A percentile compares a stretch with the other conserved stretches of the same genome.
These are phyloP conservation scores for Lycodopsis pacificus DNA, from an alignment of 2,797 vertebrate species.

Conservation along the genomic window DNA sequence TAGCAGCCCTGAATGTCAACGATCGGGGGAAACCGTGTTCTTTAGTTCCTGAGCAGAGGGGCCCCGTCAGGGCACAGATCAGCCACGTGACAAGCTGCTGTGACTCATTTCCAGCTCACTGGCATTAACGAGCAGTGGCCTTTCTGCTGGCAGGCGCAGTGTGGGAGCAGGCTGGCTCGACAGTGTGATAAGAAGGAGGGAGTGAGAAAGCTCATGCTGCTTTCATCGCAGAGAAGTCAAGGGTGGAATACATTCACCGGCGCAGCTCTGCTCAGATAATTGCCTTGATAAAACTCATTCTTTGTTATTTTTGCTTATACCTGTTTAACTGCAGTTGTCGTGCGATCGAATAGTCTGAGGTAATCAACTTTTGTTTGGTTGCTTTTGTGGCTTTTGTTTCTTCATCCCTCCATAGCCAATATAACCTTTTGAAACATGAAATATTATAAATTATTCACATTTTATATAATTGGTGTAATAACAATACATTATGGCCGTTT, in stretches of 20 bases:
- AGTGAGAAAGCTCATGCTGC: constrained; percentile 71
- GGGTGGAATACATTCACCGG: constrained; percentile 63
- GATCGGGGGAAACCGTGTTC: constrained; percentile 66
- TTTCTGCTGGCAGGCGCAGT: constrained; percentile 74
- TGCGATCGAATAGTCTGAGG: constrained; percentile 42
- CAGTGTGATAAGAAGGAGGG: constrained; percentile 70
- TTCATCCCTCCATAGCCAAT: background rate
- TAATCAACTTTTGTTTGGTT: constrained; percentile 25
- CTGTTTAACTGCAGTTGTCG: constrained; percentile 62
- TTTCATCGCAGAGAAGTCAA: constrained; percentile 75
- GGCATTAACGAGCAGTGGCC: constrained; percentile 80
- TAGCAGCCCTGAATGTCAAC: constrained; percentile 70
- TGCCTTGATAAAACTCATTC: constrained; percentile 63
- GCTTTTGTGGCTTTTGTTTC: background rate
- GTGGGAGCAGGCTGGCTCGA: constrained; percentile 74
- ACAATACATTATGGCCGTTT: background rate
- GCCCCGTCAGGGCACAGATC: constrained; percentile 61
- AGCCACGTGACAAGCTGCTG: constrained; percentile 71
- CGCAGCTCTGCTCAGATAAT: constrained; percentile 62
- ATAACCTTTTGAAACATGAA: background rate
- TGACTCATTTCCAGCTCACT: constrained; percentile 82
- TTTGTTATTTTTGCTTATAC: constrained; percentile 68
- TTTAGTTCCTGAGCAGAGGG: constrained; percentile 61
- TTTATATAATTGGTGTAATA: background rate
- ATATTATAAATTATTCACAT: background rate